Percentiles rank a stretch among this genome's conserved stretches.
These are phyloP conservation scores for Drosophila suzukii DNA, from an alignment of 1,140 invertebrate genomes.

Conservation along the genomic window DNA sequence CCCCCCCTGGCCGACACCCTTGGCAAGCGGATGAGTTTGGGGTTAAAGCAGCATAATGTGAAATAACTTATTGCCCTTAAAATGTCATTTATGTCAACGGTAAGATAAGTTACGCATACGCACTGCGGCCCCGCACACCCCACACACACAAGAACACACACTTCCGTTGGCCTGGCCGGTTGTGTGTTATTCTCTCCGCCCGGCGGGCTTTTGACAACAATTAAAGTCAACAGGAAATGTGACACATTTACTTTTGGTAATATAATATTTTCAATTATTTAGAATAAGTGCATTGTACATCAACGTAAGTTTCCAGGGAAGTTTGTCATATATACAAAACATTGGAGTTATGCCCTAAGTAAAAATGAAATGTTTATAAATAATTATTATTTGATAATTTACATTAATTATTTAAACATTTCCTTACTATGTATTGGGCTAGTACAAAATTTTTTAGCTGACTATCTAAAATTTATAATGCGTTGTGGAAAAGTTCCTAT, in stretches of 20 bases:
- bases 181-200: slow-evolving; percentile 36
- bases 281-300: slow-evolving; percentile 63
- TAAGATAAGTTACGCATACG: slow-evolving; percentile 82
- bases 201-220: slow-evolving; percentile 70
- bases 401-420: no score
- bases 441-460: no score
- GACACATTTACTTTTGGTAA: slow-evolving; percentile 78
- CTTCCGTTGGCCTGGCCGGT: background rate
- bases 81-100: slow-evolving; percentile 82
- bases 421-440: no score
- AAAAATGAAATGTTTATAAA: no score
- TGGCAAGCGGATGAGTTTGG: slow-evolving; percentile 27
- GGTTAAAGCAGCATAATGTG: slow-evolving; percentile 69
- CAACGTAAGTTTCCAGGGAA: background rate
- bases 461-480: no score
- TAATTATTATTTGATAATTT: no score
- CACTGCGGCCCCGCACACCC: slow-evolving; percentile 32
- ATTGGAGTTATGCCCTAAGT: no score
- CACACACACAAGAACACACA: background rate
- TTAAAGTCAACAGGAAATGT: slow-evolving; percentile 81
- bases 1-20: background rate
- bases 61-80: slow-evolving; percentile 83
- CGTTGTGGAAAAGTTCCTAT: no score
- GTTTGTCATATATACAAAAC: no score
- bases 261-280: slow-evolving; percentile 81